Evolutionary conservation across 1,140 invertebrate genomes (phyloP).

Genomic region (Metopolophium dirhodum): DNA sequence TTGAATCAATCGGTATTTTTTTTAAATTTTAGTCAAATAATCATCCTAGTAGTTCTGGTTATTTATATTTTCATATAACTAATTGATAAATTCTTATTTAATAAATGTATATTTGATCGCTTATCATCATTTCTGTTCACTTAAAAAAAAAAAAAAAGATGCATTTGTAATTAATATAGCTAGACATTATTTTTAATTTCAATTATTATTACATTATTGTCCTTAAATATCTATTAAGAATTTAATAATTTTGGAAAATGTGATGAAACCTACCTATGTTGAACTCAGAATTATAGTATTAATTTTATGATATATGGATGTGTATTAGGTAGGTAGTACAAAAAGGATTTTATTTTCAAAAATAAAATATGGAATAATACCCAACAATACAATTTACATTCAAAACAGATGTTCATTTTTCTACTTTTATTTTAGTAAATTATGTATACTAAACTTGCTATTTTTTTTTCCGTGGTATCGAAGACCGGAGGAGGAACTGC

Average conservation of each 20-base stretch:
- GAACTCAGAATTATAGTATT: not conserved
- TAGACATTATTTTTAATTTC: not conserved
- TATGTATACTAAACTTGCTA: not conserved
- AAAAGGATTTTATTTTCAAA: not conserved
- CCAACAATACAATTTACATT: not conserved
- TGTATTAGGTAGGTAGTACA: not conserved
- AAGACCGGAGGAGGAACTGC: no score
- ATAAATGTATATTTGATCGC: not conserved
- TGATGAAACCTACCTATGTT: not conserved
- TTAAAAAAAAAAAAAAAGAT: not conserved
- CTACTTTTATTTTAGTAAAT: conserved; percentile 2
- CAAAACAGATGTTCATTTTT: conserved; percentile 15
- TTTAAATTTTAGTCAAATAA: not conserved
- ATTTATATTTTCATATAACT: not conserved
- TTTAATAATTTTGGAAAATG: not conserved
- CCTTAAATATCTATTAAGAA: not conserved
- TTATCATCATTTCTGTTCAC: not conserved
- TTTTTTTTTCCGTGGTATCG: no score
- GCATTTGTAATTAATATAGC: not conserved
- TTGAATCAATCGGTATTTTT: not conserved
- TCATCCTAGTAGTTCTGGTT: not conserved
- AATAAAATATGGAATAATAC: not conserved
- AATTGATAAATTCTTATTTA: not conserved
- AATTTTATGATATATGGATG: no score
- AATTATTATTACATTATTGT: not conserved